phyloP scores from a whole-genome alignment of 1,140 invertebrate species.

The Eumaeus atala region DNA sequence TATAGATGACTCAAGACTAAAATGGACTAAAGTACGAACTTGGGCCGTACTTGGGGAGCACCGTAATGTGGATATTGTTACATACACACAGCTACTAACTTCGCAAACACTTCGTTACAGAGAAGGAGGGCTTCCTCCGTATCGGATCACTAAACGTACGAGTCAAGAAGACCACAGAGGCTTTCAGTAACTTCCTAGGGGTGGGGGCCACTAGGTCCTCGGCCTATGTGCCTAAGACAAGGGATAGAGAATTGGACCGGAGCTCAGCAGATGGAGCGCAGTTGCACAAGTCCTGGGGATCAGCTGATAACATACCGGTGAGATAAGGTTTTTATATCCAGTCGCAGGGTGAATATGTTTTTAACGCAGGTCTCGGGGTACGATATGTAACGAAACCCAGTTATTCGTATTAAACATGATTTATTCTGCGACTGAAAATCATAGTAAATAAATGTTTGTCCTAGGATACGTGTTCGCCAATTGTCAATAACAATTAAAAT shows the following conservation, averaged over 20 bases:
- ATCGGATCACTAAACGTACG: conserved; percentile 93
- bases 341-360: not conserved
- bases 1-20: no score
- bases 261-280: conserved; percentile 49
- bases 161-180: conserved; percentile 92
- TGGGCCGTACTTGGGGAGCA: no score
- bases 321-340: not conserved
- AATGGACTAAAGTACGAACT: no score
- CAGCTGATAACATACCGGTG: conserved; percentile 88
- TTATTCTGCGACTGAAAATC: not conserved
- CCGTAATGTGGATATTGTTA: no score
- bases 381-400: not conserved
- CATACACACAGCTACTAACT: no score
- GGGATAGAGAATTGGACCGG: conserved; percentile 41
- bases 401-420: not conserved
- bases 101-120: conserved; percentile 62
- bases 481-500: no score
- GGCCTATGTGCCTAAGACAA: conserved; percentile 47
- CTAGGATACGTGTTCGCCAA: no score
- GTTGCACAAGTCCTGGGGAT: conserved; percentile 89
- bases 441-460: no score
- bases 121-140: conserved; percentile 91
- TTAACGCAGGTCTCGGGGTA: not conserved
- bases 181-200: conserved; percentile 90
- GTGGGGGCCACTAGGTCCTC: conserved; percentile 77